These are phyloP conservation scores for Dyspetes luteomarginatus DNA, from an alignment of 2,888 invertebrate species.

Conservation along the genomic window DNA sequence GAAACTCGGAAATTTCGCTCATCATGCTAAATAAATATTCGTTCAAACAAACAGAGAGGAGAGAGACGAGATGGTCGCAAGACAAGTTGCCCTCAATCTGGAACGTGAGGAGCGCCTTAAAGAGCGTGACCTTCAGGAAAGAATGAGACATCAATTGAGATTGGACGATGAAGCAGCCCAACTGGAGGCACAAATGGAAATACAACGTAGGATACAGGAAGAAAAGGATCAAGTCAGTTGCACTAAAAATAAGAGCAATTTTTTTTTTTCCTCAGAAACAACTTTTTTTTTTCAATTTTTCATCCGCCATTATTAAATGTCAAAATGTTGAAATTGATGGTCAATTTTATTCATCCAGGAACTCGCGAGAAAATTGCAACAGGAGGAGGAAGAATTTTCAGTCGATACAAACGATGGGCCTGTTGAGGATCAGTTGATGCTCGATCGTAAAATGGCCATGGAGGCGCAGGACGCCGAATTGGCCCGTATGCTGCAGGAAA, in stretches of 20 bases:
- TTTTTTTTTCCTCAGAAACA: no score
- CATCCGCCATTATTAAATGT: background rate
- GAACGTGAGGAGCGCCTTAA: conserved; percentile 85
- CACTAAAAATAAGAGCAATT: no score
- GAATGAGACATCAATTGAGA: conserved; percentile 82
- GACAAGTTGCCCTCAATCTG: conserved; percentile 87
- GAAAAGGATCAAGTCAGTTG: conserved; percentile 90
- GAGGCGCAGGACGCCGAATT: conserved; percentile 92
- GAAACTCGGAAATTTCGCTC: background rate
- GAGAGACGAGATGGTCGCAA: conserved; percentile 88
- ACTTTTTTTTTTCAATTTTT: no score
- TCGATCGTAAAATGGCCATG: conserved; percentile 88
- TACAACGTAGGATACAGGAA: conserved; percentile 88
- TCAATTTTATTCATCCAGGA: conserved; percentile 82
- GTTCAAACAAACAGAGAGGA: conserved; percentile 85
- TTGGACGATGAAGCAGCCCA: conserved; percentile 80
- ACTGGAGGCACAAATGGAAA: conserved; percentile 82
- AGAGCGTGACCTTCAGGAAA: conserved; percentile 84
- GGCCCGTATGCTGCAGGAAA: conserved; percentile 90
- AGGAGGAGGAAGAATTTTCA: conserved; percentile 88
- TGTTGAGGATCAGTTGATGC: conserved; percentile 75
- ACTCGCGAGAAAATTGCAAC: conserved; percentile 90
- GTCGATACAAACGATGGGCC: conserved; percentile 84
- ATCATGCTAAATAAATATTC: conserved; percentile 10
- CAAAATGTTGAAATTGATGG: background rate